Evolutionary conservation across 2,113 vertebrate genomes (phyloP).

Genomic region (Daboia siamensis): DNA sequence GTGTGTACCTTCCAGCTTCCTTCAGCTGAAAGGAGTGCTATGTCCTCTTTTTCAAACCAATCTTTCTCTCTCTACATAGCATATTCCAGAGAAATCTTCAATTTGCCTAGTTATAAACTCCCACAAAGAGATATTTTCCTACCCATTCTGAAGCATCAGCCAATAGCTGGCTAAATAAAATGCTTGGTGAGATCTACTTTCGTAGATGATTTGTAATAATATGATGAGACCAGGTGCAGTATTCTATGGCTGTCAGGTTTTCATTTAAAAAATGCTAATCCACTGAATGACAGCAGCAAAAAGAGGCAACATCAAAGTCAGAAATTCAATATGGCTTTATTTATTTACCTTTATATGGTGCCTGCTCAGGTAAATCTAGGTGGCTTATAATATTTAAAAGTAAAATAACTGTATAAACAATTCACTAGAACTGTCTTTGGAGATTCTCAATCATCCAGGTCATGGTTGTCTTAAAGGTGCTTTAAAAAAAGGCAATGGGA

Average conservation of each 20-base stretch:
- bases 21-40: not conserved
- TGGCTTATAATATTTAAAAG: not conserved
- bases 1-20: not conserved
- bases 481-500: not conserved
- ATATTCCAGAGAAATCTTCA: not conserved
- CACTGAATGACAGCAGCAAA: not conserved
- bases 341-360: not conserved
- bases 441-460: not conserved
- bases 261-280: not conserved
- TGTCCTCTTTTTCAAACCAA: not conserved
- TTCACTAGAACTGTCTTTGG: not conserved
- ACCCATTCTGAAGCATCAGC: not conserved
- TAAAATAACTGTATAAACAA: not conserved
- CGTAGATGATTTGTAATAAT: not conserved
- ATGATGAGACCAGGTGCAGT: not conserved
- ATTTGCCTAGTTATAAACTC: not conserved
- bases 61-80: not conserved
- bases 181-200: not conserved
- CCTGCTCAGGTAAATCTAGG: not conserved
- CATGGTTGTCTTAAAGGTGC: not conserved
- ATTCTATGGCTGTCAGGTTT: not conserved
- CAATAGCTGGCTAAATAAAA: not conserved
- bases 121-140: not conserved
- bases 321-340: not conserved
- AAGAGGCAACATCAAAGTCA: not conserved